A percentile compares a stretch with the other conserved stretches of the same genome.
Conservation (phyloP, 1,140 invertebrate species). For the Brevipalpus yothersi region DNA sequence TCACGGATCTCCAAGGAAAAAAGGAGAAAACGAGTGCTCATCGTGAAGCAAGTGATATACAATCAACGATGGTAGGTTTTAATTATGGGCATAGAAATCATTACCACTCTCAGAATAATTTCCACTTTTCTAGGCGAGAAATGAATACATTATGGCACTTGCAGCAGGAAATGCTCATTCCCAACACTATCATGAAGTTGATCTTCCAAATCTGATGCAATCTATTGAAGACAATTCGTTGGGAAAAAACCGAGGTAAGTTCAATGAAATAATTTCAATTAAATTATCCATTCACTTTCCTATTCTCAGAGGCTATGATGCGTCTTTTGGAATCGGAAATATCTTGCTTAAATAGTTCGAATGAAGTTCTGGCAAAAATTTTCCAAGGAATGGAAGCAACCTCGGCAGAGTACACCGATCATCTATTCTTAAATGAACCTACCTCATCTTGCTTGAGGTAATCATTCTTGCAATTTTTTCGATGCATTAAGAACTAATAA, state of each 20-base stretch:
- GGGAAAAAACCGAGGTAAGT: conserved; percentile 9
- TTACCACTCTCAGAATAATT: neutral
- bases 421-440: conserved; percentile 4
- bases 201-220: conserved; percentile 63
- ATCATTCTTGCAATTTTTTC: neutral
- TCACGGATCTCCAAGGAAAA: conserved; percentile 10
- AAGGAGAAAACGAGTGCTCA: conserved; percentile 28
- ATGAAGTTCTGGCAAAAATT: neutral
- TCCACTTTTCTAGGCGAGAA: conserved; percentile 33
- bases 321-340: conserved; percentile 2
- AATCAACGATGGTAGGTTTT: conserved; percentile 41
- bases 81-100: neutral
- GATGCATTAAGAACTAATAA: neutral
- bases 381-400: neutral
- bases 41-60: conserved; percentile 68
- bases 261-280: neutral
- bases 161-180: conserved; percentile 84
- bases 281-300: neutral
- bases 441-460: conserved; percentile 6
- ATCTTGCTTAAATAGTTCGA: neutral
- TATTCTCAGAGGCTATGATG: neutral
- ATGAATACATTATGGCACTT: conserved; percentile 73
- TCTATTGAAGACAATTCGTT: conserved; percentile 16
- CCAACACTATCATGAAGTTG: conserved; percentile 69
- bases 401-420: conserved; percentile 8